These are phyloP conservation scores for Muraenolepis orangiensis DNA, from an alignment of 2,797 vertebrate species.

Conservation along the genomic window DNA sequence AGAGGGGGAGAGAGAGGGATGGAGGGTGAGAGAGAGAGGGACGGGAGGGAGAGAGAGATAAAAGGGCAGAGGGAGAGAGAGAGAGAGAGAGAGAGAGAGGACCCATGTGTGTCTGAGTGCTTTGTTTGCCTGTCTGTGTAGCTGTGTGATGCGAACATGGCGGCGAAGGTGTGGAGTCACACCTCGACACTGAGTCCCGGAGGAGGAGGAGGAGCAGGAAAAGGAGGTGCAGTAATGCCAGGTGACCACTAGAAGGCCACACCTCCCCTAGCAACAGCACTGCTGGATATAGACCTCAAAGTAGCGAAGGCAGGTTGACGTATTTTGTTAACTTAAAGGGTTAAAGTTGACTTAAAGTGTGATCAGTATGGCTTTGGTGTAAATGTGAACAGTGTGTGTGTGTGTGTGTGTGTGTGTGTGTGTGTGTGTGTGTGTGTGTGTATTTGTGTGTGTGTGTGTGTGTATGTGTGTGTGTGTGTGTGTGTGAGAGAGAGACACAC, in stretches of 20 bases:
- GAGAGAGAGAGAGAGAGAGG: conserved; percentile 9
- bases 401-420: too few species aligned
- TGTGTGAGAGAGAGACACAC: too few species aligned
- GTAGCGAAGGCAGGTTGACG: neutral
- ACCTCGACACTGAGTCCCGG: conserved; percentile 5
- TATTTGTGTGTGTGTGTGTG: too few species aligned
- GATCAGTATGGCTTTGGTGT: neutral
- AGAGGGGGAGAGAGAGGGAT: neutral
- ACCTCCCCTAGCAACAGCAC: conserved; percentile 22
- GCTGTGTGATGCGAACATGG: conserved; percentile 29
- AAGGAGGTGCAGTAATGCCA: conserved; percentile 30
- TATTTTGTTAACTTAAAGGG: too few species aligned
- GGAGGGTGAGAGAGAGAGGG: conserved; percentile 5
- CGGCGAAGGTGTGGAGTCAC: conserved; percentile 26
- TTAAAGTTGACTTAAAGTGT: neutral
- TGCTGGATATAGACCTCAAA: neutral
- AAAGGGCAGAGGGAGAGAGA: too few species aligned
- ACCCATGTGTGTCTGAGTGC: conserved; percentile 13
- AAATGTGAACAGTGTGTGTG: too few species aligned
- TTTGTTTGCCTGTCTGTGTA: conserved; percentile 27
- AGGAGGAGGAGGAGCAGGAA: conserved; percentile 1
- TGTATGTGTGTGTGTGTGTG: too few species aligned
- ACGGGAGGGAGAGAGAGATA: too few species aligned
- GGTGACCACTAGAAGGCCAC: conserved; percentile 39
- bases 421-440: too few species aligned